phyloP scores from a whole-genome alignment of 2,113 vertebrate species.

The Melospiza melodia region DNA sequence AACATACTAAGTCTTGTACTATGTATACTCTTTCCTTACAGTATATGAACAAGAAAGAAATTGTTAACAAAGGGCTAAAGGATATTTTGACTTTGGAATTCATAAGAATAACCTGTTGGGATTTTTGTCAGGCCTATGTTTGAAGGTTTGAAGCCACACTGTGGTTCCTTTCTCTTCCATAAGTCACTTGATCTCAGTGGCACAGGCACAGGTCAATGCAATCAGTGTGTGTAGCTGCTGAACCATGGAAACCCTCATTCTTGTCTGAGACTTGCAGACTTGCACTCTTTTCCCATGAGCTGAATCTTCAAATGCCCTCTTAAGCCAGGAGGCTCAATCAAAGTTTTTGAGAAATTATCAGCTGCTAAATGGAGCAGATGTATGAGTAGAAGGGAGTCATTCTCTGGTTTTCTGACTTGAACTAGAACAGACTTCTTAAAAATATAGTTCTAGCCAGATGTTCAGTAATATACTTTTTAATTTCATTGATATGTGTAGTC shows the following conservation, averaged over 20 bases:
- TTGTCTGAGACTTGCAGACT: background rate
- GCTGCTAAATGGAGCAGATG: background rate
- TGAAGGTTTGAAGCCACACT: background rate
- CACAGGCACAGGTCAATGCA: background rate
- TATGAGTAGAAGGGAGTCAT: background rate
- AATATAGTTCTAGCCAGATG: background rate
- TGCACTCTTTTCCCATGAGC: background rate
- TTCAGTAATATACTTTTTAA: slow-evolving; percentile 17
- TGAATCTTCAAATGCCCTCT: background rate
- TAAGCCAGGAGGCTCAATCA: too few relatives aligned
- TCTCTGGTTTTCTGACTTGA: background rate
- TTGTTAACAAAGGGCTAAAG: background rate
- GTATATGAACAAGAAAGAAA: background rate
- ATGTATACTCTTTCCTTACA: background rate
- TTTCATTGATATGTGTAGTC: slow-evolving; percentile 28
- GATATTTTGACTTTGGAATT: background rate
- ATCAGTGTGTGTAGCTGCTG: background rate
- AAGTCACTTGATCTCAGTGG: background rate
- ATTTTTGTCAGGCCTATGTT: background rate
- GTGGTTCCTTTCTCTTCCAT: background rate
- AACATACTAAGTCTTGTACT: background rate
- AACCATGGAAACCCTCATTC: background rate
- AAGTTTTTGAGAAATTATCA: background rate
- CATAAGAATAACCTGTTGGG: background rate
- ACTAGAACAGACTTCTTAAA: background rate